Percentiles rank a stretch among this genome's conserved stretches.
phyloP scores from a whole-genome alignment of 2,797 vertebrate genomes.

The Gila robusta region DNA sequence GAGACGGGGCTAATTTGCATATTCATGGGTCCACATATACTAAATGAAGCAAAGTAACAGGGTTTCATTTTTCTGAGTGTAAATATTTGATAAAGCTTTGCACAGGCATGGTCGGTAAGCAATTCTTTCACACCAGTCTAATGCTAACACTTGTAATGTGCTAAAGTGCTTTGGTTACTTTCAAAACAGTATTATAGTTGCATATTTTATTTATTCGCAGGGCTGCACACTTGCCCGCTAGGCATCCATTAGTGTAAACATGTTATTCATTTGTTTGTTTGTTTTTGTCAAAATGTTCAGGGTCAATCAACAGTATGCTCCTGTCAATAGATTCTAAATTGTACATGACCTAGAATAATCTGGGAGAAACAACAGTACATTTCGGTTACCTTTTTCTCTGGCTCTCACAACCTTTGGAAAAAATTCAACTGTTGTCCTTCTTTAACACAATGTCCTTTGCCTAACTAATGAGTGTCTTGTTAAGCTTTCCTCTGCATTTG shows the following conservation, averaged over 20 bases:
- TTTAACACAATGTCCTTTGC: constrained; percentile 74
- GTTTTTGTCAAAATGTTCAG: constrained; percentile 19
- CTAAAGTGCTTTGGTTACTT: constrained; percentile 34
- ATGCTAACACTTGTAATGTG: constrained; percentile 30
- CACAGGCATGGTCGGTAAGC: constrained; percentile 4
- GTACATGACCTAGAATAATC: constrained; percentile 13
- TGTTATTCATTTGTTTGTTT: constrained; percentile 21
- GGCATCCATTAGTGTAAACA: constrained; percentile 26
- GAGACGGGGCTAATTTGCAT: too few relatives aligned
- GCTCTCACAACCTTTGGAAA: constrained; percentile 66
- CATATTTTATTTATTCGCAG: constrained; percentile 38
- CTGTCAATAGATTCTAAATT: not conserved
- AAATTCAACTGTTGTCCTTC: constrained; percentile 76
- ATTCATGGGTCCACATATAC: too few relatives aligned
- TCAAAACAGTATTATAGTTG: constrained; percentile 31
- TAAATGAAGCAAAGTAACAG: not conserved
- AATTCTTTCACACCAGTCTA: constrained; percentile 3
- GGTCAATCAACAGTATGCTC: not conserved
- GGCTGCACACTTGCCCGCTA: constrained; percentile 17
- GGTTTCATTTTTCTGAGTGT: not conserved
- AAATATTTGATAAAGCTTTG: constrained; percentile 17
- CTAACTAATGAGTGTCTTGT: constrained; percentile 89
- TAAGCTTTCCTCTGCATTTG: constrained; percentile 86
- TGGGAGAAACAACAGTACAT: constrained; percentile 42
- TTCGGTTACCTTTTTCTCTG: constrained; percentile 48